Percentiles rank a stretch among this genome's conserved stretches.
These are phyloP conservation scores for Salminus brasiliensis DNA, from an alignment of 2,113 vertebrate genomes.

Conservation along the genomic window DNA sequence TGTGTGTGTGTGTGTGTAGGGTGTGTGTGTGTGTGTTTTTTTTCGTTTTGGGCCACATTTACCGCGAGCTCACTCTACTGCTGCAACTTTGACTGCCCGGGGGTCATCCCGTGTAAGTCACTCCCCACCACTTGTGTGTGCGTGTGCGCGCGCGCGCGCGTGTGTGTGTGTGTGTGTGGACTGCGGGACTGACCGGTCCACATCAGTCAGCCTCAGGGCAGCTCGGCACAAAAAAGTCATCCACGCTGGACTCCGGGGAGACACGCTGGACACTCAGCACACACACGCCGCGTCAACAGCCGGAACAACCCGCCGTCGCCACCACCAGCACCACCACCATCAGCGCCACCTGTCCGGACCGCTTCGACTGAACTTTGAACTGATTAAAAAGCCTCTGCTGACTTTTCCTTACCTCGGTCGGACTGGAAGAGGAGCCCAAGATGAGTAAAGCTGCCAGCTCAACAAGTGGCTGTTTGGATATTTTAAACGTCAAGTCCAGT, in stretches of 20 bases:
- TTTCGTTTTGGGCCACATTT: background rate
- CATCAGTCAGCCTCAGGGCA: background rate
- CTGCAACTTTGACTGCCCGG: background rate
- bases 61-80: background rate
- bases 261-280: too few relatives aligned
- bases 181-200: background rate
- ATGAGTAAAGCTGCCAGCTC: slow-evolving; percentile 98
- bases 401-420: background rate
- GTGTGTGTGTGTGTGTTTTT: background rate
- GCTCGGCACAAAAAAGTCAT: too few relatives aligned
- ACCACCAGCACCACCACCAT: too few relatives aligned
- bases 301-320: too few relatives aligned
- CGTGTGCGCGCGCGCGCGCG: too few relatives aligned
- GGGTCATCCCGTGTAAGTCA: background rate
- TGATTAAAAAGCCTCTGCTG: background rate
- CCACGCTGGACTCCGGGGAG: too few relatives aligned
- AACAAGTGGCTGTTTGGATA: slow-evolving; percentile 96
- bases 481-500: slow-evolving; percentile 84
- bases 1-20: too few relatives aligned
- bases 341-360: too few relatives aligned
- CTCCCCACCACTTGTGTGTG: too few relatives aligned
- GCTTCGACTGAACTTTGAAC: background rate
- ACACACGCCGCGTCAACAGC: too few relatives aligned
- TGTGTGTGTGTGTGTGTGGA: too few relatives aligned
- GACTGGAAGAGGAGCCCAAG: slow-evolving; percentile 60